These are phyloP conservation scores for Crotophaga sulcirostris DNA, from an alignment of 2,113 vertebrate species.

Conservation along the genomic window DNA sequence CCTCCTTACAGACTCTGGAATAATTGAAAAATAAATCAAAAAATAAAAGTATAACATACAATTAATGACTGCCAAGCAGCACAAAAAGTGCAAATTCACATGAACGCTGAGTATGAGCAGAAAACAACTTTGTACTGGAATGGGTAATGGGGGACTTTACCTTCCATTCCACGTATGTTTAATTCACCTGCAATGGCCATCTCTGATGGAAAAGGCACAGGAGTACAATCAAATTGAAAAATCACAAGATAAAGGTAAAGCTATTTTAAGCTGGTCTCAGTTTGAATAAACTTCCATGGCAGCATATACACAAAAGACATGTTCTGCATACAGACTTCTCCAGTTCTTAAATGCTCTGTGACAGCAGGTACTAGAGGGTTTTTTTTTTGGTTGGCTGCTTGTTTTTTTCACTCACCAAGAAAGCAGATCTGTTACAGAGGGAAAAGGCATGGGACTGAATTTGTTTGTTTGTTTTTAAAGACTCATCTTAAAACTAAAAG, in stretches of 20 bases:
- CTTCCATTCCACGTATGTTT: neutral
- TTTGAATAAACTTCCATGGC: neutral
- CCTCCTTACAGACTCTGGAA: neutral
- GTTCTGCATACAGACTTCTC: neutral
- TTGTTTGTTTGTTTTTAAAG: neutral
- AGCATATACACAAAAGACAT: neutral
- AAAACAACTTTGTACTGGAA: neutral
- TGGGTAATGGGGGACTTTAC: neutral
- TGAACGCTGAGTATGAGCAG: neutral
- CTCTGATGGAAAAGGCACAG: neutral
- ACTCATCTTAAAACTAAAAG: neutral
- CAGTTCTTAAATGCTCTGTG: neutral
- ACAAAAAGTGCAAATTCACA: neutral
- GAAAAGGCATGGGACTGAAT: neutral
- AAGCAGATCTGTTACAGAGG: neutral
- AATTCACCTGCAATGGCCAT: neutral
- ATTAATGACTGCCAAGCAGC: neutral
- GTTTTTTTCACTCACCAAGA: neutral
- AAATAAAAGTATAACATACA: neutral
- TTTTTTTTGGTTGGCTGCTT: neutral
- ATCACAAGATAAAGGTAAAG: constrained; percentile 19
- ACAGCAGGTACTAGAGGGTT: neutral
- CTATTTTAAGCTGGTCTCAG: neutral
- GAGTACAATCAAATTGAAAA: constrained; percentile 22
- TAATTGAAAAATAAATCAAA: neutral